These are phyloP conservation scores for Maylandia zebra DNA, from an alignment of 2,113 vertebrate species.

Conservation along the genomic window DNA sequence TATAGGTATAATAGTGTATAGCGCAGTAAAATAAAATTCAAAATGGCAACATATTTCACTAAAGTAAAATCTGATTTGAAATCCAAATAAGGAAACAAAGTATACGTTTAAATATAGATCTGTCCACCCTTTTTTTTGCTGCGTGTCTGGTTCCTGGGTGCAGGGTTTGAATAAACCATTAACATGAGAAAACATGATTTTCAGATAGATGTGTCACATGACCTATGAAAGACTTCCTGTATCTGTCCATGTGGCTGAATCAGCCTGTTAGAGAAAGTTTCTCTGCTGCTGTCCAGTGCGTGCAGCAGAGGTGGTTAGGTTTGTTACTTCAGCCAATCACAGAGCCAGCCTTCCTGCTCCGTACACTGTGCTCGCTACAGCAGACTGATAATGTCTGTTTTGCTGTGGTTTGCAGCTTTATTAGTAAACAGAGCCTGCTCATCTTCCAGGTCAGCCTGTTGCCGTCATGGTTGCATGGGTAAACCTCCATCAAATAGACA, in stretches of 20 bases:
- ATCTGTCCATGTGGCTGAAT: background rate
- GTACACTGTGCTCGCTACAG: background rate
- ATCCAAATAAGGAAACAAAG: background rate
- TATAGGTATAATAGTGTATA: background rate
- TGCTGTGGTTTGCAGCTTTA: background rate
- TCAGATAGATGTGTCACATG: background rate
- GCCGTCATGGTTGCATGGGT: background rate
- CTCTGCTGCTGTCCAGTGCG: background rate
- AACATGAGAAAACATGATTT: background rate
- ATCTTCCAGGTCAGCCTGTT: background rate
- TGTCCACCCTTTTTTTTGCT: background rate
- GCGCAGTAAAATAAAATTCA: background rate
- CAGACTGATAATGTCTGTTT: background rate
- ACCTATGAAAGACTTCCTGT: background rate
- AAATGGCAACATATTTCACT: background rate
- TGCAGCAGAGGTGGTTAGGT: background rate
- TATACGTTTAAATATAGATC: background rate
- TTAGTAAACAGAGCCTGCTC: background rate
- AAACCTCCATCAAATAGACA: background rate
- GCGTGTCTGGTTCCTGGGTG: background rate
- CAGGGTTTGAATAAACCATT: background rate
- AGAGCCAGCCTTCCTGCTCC: background rate
- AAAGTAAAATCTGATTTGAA: background rate
- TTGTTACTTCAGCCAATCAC: background rate
- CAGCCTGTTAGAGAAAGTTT: background rate